Base-by-base conservation (phyloP, 2,888 invertebrate genomes). In the Brachypterus glaber region DNA sequence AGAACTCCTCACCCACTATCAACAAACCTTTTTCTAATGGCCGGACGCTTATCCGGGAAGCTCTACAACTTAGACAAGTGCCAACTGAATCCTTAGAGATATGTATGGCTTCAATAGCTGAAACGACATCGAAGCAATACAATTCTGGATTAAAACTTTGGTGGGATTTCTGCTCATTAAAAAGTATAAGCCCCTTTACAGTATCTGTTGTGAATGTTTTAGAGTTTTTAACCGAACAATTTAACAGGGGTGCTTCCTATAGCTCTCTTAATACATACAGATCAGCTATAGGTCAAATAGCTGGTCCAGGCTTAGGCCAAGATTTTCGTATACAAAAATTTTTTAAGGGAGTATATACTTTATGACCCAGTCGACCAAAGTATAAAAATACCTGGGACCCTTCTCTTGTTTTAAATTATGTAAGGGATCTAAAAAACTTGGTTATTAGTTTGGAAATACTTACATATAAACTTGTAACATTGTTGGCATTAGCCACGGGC, bases 321-420 rank as follows among this genome's bases (percentile, higher is more conserved):
- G 44, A 44, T 35, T 27, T 12, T 36, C 17, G 40, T 25, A 30
- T 45, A 3, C 38, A 41, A 31, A 24, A 43, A 15, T 47, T 47
- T 37, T 46, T 47, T 38, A 47, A 43, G 24, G 47, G 45, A 7
- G 36, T 45, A 25, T 37, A n/a, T 40, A 29, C 37, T 15, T 18
- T 45, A 16, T 38, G 46, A 38, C 46, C 44, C 2, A 34, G 9
- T 32, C 8, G 14, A 11, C 39, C 44, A 8, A 44, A 35, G 33
- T 42, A 44, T 37, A 17, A 17, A 8, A 38, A 32, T 24, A 43
- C 43, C 4, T 39, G 45, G 45, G 45, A 44, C 33, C 45, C 40
- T 17, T 21, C 26, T 13, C 17, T 26, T 21, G 42, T 45, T 30
- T 18, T 46, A 30, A 18, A 39, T 24, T 44, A 36, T 26, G 9